Conservation (phyloP, 2,888 invertebrate species). For the Lymantria monacha region DNA sequence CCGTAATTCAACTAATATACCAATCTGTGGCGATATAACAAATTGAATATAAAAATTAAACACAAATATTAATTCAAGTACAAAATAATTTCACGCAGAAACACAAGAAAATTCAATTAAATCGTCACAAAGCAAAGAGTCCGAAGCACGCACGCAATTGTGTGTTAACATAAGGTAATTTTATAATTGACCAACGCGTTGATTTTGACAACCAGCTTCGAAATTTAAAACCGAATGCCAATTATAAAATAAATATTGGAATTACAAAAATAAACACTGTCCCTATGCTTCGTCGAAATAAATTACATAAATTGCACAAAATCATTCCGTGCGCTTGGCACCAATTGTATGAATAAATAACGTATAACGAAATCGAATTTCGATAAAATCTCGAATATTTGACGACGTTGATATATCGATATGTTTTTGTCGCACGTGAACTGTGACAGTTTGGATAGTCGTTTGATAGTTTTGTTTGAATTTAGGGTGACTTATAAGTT, state of each 20-base stretch:
- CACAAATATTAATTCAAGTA: background rate
- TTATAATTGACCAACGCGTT: slow-evolving; percentile 41
- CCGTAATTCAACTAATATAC: no score
- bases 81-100: background rate
- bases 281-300: slow-evolving; percentile 30
- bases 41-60: no score
- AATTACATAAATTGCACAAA: slow-evolving; percentile 41
- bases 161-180: slow-evolving; percentile 37
- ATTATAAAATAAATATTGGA: slow-evolving; percentile 46
- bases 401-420: slow-evolving; percentile 3
- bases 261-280: slow-evolving; percentile 35
- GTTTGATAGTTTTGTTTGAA: background rate
- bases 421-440: slow-evolving; percentile 1
- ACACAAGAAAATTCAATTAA: slow-evolving; percentile 11
- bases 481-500: no score
- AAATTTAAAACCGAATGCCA: slow-evolving; percentile 21
- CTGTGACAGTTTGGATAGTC: background rate
- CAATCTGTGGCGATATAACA: no score
- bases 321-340: slow-evolving; percentile 33
- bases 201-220: slow-evolving; percentile 37
- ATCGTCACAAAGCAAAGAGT: slow-evolving; percentile 9
- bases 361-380: slow-evolving; percentile 14
- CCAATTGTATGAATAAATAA: slow-evolving; percentile 29
- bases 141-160: slow-evolving; percentile 3
- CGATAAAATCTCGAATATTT: slow-evolving; percentile 17